phyloP scores from a whole-genome alignment of 35 echinoderm and acorn worm genomes.

The Ophiothrix spiculata region DNA sequence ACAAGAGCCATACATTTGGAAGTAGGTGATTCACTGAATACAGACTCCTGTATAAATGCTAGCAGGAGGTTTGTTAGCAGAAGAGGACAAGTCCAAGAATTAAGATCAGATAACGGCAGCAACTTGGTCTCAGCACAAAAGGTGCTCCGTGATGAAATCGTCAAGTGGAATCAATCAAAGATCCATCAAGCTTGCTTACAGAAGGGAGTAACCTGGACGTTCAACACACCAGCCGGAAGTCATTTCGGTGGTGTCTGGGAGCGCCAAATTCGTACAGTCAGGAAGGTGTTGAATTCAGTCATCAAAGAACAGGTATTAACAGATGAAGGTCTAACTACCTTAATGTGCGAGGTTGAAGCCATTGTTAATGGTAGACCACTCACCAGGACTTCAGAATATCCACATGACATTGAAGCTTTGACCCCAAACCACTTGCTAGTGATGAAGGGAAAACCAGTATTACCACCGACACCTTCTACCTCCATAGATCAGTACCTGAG shows the following conservation, averaged over 20 bases:
- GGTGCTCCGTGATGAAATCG: constrained; percentile 6
- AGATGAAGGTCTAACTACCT: constrained; percentile 55
- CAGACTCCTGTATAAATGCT: constrained; percentile 11
- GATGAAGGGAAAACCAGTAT: neutral
- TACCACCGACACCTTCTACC: constrained; percentile 21
- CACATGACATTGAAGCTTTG: constrained; percentile 36
- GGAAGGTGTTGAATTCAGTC: constrained; percentile 27
- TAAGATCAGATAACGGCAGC: constrained; percentile 40
- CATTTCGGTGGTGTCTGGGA: constrained; percentile 78
- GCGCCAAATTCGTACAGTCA: constrained; percentile 40
- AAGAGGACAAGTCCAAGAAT: constrained; percentile 12
- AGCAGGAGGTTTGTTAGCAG: constrained; percentile 25
- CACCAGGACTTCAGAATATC: constrained; percentile 33
- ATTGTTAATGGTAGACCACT: constrained; percentile 56
- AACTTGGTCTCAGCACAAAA: constrained; percentile 34
- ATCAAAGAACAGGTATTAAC: constrained; percentile 40
- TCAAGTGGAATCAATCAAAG: constrained; percentile 4
- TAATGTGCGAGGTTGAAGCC: constrained; percentile 52
- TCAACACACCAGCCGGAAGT: constrained; percentile 48
- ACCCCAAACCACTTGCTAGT: constrained; percentile 52
- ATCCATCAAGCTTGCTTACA: neutral
- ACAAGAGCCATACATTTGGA: neutral
- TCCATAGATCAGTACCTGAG: constrained; percentile 34
- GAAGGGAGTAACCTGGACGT: constrained; percentile 45
- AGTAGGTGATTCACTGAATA: neutral